A percentile compares a stretch with the other conserved stretches of the same genome.
Evolutionary conservation across 2,888 invertebrate genomes (phyloP).

Genomic region (Chrysolina haemoptera): DNA sequence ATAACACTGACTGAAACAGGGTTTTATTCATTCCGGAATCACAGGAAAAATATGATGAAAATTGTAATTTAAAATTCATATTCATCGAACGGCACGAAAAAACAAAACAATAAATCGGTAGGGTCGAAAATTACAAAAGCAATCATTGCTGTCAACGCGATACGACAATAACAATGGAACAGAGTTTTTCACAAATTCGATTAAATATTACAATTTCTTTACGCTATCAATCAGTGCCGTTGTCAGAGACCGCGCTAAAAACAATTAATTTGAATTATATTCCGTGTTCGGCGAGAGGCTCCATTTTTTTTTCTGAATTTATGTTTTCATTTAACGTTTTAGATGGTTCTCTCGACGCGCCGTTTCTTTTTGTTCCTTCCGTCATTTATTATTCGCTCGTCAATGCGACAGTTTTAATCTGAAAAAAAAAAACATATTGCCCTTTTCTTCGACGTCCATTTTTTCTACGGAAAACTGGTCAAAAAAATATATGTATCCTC

Average conservation of each 20-base stretch:
- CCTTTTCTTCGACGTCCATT: not conserved
- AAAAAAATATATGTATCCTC: not conserved
- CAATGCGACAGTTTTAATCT: not conserved
- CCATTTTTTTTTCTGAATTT: constrained; percentile 46
- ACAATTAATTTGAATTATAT: constrained; percentile 61
- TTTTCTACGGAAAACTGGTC: not conserved
- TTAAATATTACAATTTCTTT: constrained; percentile 63
- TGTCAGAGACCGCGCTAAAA: constrained; percentile 56
- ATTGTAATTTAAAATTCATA: constrained; percentile 39
- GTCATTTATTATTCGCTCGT: constrained; percentile 19
- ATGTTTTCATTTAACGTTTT: constrained; percentile 45
- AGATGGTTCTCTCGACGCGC: constrained; percentile 23
- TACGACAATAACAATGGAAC: constrained; percentile 27
- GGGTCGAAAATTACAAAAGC: constrained; percentile 56
- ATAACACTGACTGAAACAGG: not conserved
- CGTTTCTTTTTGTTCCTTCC: constrained; percentile 20
- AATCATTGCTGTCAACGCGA: constrained; percentile 55
- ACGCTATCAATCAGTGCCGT: constrained; percentile 58
- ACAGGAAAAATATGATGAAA: constrained; percentile 3
- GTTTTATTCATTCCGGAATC: constrained; percentile 1
- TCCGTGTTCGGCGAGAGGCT: constrained; percentile 34
- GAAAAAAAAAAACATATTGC: constrained; percentile 14
- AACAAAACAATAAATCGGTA: constrained; percentile 48
- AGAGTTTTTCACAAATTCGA: constrained; percentile 58
- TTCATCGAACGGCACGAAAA: constrained; percentile 38